These are phyloP conservation scores for Anastatus disparis DNA, from an alignment of 1,140 invertebrate genomes.

Conservation along the genomic window DNA sequence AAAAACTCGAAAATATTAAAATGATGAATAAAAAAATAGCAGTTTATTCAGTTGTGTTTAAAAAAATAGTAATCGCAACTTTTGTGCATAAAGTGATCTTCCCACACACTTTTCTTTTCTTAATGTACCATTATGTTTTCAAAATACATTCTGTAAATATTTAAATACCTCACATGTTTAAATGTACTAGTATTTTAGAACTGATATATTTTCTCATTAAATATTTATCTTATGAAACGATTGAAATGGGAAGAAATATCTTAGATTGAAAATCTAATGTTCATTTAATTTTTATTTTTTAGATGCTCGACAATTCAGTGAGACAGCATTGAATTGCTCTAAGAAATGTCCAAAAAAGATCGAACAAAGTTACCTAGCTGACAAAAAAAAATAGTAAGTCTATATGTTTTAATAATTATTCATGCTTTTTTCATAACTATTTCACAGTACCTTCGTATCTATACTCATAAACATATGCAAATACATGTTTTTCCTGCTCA, in stretches of 20 bases:
- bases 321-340: constrained; percentile 25
- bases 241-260: background rate
- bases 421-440: background rate
- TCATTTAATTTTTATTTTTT: constrained; percentile 24
- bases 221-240: background rate
- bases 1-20: too few relatives aligned
- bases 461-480: too few relatives aligned
- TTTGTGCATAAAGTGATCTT: too few relatives aligned
- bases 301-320: constrained; percentile 38
- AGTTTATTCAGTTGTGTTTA: too few relatives aligned
- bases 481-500: too few relatives aligned
- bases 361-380: constrained; percentile 48
- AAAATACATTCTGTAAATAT: background rate
- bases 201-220: background rate
- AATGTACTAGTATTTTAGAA: background rate
- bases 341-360: constrained; percentile 44
- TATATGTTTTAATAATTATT: background rate
- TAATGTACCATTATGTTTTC: too few relatives aligned
- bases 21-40: too few relatives aligned
- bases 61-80: too few relatives aligned
- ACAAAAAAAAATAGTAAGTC: constrained; percentile 50
- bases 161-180: background rate
- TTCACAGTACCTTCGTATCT: background rate
- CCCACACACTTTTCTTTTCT: too few relatives aligned
- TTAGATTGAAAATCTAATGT: background rate